These are phyloP conservation scores for Nineta flava DNA, from an alignment of 2,888 invertebrate species.

Conservation along the genomic window DNA sequence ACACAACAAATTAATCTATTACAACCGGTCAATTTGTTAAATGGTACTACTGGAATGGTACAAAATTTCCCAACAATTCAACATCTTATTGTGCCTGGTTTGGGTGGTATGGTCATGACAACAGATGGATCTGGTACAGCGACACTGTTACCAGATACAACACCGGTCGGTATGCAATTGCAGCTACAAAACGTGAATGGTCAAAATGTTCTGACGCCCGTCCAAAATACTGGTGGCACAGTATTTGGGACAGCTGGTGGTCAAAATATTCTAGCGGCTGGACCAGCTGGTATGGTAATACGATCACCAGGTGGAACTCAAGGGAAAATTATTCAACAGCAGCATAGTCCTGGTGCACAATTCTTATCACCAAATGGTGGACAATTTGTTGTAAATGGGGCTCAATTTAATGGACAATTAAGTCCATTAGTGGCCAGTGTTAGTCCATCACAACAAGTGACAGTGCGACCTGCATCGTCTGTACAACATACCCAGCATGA, in stretches of 20 bases:
- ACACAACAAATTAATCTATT: slow-evolving; percentile 51
- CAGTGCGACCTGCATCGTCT: slow-evolving; percentile 20
- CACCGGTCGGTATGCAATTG: slow-evolving; percentile 52
- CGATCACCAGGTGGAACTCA: slow-evolving; percentile 52
- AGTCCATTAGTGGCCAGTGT: slow-evolving; percentile 64
- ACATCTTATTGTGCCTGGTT: slow-evolving; percentile 67
- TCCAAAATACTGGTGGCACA: slow-evolving; percentile 41
- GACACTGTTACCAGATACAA: slow-evolving; percentile 52
- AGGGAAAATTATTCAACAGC: slow-evolving; percentile 50
- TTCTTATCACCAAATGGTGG: slow-evolving; percentile 56
- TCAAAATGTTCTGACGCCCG: slow-evolving; percentile 57
- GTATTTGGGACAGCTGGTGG: slow-evolving; percentile 44
- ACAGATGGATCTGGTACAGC: slow-evolving; percentile 49
- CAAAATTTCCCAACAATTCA: slow-evolving; percentile 66
- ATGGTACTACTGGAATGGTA: slow-evolving; percentile 49
- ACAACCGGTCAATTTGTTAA: slow-evolving; percentile 69
- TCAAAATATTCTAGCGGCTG: slow-evolving; percentile 47
- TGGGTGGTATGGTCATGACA: slow-evolving; percentile 69
- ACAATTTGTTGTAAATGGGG: slow-evolving; percentile 61
- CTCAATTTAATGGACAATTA: slow-evolving; percentile 55
- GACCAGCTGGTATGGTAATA: slow-evolving; percentile 61
- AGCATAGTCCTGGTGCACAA: slow-evolving; percentile 48
- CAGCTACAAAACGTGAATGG: slow-evolving; percentile 70
- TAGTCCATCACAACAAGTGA: slow-evolving; percentile 50
- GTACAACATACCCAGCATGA: slow-evolving; percentile 46